Percentiles rank a stretch among this genome's conserved stretches.
phyloP scores from a whole-genome alignment of 2,797 vertebrate species.

The Pseudomugil tenellus region DNA sequence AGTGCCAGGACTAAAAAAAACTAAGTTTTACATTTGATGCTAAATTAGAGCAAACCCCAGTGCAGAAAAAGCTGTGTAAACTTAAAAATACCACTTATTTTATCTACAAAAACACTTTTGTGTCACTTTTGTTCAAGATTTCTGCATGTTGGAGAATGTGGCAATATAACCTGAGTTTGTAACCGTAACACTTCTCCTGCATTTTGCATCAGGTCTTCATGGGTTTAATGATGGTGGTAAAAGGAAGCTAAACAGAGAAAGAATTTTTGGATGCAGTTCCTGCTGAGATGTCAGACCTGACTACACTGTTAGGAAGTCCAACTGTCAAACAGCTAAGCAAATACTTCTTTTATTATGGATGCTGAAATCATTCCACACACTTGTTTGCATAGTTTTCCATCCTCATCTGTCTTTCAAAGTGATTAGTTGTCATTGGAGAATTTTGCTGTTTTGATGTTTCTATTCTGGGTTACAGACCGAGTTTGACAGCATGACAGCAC shows the following conservation, averaged over 20 bases:
- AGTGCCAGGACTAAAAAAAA: not conserved
- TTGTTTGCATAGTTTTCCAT: constrained; percentile 34
- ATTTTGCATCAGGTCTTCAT: not conserved
- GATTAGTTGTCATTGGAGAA: constrained; percentile 52
- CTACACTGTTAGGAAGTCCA: constrained; percentile 1
- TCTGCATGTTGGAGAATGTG: not conserved
- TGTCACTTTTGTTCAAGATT: not conserved
- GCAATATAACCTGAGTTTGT: not conserved
- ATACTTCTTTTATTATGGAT: constrained; percentile 13
- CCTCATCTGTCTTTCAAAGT: constrained; percentile 52
- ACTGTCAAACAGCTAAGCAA: constrained; percentile 16
- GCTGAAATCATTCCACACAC: constrained; percentile 21
- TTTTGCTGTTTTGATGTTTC: constrained; percentile 55
- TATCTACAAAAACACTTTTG: not conserved
- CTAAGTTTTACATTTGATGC: not conserved
- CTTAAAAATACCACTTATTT: not conserved
- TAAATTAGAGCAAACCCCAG: not conserved
- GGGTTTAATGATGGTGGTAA: not conserved
- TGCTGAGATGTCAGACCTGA: constrained; percentile 3
- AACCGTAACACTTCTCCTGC: not conserved
- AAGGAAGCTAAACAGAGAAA: not conserved
- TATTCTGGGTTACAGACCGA: constrained; percentile 59
- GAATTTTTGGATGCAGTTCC: not conserved
- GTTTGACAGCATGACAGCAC: constrained; percentile 21
- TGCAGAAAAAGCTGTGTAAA: not conserved